phyloP scores from a whole-genome alignment of 1,140 invertebrate species.

The Drosophila setifemur region DNA sequence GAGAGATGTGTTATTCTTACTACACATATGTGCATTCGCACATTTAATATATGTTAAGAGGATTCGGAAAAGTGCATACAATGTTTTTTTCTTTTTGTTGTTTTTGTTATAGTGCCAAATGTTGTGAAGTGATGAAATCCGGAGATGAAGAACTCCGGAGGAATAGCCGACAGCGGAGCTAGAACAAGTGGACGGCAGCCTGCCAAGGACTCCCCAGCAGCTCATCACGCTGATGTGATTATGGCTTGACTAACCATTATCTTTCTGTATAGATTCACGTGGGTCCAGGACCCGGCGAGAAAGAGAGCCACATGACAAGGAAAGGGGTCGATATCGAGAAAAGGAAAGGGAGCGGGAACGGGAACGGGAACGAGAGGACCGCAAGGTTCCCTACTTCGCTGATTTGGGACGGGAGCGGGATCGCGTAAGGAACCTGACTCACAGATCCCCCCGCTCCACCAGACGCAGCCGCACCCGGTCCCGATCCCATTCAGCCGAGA shows the following conservation, averaged over 20 bases:
- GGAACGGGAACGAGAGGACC: background rate
- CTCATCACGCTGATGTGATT: background rate
- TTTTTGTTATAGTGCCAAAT: constrained; percentile 67
- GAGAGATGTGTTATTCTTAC: background rate
- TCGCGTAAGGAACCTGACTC: constrained; percentile 24
- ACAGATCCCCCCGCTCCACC: constrained; percentile 6
- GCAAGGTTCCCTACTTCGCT: constrained; percentile 59
- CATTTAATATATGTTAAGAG: too few species aligned
- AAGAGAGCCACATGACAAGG: constrained; percentile 6
- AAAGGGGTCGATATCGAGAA: background rate
- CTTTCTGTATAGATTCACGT: constrained; percentile 30
- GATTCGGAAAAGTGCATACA: constrained; percentile 57
- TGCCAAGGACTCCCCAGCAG: constrained; percentile 7
- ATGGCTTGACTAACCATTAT: background rate
- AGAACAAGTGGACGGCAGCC: too few species aligned
- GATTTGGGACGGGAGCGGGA: constrained; percentile 45
- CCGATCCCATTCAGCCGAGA: constrained; percentile 22
- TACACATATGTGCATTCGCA: background rate
- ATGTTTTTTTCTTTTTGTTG: constrained; percentile 58
- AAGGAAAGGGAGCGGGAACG: background rate
- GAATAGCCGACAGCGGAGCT: background rate
- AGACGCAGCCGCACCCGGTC: constrained; percentile 9
- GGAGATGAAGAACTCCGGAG: background rate
- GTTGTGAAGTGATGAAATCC: constrained; percentile 32
- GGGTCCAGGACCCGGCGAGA: constrained; percentile 7